A percentile compares a stretch with the other conserved stretches of the same genome.
phyloP scores from a whole-genome alignment of 2,888 invertebrate genomes.

The Habrosyne pyritoides region DNA sequence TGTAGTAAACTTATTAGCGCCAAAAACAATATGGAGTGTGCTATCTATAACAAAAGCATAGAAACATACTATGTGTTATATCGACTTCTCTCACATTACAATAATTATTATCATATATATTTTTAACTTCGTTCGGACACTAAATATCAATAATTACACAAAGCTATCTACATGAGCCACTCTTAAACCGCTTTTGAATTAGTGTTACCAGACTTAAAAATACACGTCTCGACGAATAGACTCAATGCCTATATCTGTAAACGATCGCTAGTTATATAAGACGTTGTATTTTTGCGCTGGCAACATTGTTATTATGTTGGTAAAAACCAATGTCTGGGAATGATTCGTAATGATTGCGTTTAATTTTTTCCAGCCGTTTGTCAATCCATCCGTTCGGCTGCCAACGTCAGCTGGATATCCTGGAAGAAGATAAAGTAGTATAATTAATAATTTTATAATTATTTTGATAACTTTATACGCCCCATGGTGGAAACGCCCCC shows the following conservation, averaged over 20 bases:
- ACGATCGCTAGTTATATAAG: neutral
- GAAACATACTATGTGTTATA: conserved; percentile 50
- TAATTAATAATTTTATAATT: conserved; percentile 56
- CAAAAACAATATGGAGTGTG: conserved; percentile 57
- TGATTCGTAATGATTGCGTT: conserved; percentile 76
- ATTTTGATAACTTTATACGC: neutral
- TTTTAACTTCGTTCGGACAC: conserved; percentile 68
- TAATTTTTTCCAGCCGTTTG: conserved; percentile 59
- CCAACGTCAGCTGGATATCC: conserved; percentile 68
- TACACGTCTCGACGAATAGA: conserved; percentile 13
- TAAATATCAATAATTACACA: conserved; percentile 81
- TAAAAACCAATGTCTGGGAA: conserved; percentile 72
- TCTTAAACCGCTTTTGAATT: conserved; percentile 52
- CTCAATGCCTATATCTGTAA: too few relatives aligned
- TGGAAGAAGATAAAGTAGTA: conserved; percentile 41
- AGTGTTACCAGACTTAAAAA: conserved; percentile 44
- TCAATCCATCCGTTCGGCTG: conserved; percentile 63
- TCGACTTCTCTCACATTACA: conserved; percentile 49
- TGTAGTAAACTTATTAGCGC: conserved; percentile 61
- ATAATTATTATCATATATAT: conserved; percentile 44
- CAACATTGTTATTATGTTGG: conserved; percentile 56
- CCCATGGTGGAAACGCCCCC: too few relatives aligned
- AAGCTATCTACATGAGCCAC: conserved; percentile 83
- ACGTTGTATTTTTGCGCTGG: conserved; percentile 46
- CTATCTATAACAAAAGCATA: conserved; percentile 61